phyloP scores from a whole-genome alignment of 2,113 vertebrate species.

The Gallinago paraguaiae region DNA sequence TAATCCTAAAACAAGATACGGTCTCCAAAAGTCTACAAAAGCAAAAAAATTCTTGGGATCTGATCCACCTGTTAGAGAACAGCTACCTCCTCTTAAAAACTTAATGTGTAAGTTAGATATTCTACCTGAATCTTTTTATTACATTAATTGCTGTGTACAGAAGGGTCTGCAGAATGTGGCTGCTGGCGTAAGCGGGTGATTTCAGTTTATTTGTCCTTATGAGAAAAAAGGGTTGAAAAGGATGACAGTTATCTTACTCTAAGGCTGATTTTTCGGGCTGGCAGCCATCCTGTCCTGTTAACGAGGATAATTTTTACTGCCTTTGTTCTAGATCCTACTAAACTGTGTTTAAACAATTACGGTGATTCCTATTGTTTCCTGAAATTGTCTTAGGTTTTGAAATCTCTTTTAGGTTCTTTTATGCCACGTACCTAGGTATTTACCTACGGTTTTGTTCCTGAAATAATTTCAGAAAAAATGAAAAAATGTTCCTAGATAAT shows the following conservation, averaged over 20 bases:
- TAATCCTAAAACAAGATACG: background rate
- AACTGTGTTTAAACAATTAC: background rate
- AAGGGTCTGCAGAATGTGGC: background rate
- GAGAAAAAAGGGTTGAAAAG: background rate
- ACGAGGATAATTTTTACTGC: background rate
- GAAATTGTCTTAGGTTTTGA: background rate
- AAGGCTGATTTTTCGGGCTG: background rate
- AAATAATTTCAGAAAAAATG: background rate
- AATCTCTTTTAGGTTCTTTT: background rate
- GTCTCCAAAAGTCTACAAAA: background rate
- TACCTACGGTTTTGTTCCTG: background rate
- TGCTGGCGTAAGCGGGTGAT: background rate
- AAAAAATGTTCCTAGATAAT: background rate
- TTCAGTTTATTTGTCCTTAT: background rate
- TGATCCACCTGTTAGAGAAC: background rate
- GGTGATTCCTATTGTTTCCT: background rate
- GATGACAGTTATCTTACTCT: background rate
- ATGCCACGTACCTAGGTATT: background rate
- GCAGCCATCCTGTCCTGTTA: background rate
- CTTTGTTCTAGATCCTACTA: background rate
- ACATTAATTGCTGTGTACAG: background rate
- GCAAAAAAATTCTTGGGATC: background rate
- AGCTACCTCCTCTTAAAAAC: background rate
- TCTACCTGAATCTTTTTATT: background rate
- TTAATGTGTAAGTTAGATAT: background rate